A percentile compares a stretch with the other conserved stretches of the same genome.
phyloP scores from a whole-genome alignment of 2,888 invertebrate species.

The Microdon myrmicae region DNA sequence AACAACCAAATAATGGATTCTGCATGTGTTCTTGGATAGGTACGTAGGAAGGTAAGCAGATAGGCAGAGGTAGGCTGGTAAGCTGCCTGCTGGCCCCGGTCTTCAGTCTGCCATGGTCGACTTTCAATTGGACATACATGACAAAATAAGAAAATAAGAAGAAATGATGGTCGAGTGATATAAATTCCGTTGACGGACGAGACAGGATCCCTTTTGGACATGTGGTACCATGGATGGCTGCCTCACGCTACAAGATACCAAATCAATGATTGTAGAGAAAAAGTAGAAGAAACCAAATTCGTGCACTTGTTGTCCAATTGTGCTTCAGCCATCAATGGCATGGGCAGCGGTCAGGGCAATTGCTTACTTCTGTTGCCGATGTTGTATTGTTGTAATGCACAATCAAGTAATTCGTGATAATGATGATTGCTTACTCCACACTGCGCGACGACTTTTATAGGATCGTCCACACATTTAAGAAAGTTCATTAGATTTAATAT shows the following conservation, averaged over 20 bases:
- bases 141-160: no score
- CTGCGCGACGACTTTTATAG: slow-evolving; percentile 15
- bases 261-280: slow-evolving; percentile 31
- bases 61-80: no score
- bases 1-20: slow-evolving; percentile 51
- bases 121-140: slow-evolving; percentile 34
- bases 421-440: slow-evolving; percentile 7
- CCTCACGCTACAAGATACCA: slow-evolving; percentile 49
- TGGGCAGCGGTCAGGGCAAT: no score
- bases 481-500: no score
- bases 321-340: no score
- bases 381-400: background rate
- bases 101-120: slow-evolving; percentile 39
- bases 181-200: slow-evolving; percentile 46
- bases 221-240: slow-evolving; percentile 33
- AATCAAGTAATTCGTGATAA: slow-evolving; percentile 22
- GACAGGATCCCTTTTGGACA: slow-evolving; percentile 43
- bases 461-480: no score
- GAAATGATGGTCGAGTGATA: slow-evolving; percentile 47
- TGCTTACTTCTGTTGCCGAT: slow-evolving; percentile 1
- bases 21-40: slow-evolving; percentile 38
- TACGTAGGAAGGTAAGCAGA: no score
- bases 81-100: no score
- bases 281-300: slow-evolving; percentile 47
- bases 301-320: slow-evolving; percentile 48